Conservation (phyloP, 2,797 vertebrate genomes). For the Anableps anableps region DNA sequence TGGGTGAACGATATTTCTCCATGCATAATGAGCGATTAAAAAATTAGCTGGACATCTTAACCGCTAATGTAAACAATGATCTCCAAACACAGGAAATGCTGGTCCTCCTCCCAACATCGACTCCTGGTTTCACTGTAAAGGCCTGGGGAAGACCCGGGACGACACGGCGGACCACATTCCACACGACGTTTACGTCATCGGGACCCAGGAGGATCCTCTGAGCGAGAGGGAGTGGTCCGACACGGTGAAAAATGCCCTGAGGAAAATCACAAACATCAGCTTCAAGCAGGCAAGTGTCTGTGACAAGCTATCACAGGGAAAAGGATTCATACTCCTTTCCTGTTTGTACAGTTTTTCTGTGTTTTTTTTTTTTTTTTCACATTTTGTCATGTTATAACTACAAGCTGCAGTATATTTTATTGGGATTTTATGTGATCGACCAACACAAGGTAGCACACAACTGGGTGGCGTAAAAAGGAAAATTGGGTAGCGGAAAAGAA, state of each 20-base stretch:
- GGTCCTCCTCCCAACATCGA: slow-evolving; percentile 89
- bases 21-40: background rate
- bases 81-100: slow-evolving; percentile 84
- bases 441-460: background rate
- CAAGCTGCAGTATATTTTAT: background rate
- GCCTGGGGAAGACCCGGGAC: slow-evolving; percentile 93
- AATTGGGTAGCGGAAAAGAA: background rate
- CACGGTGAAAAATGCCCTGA: slow-evolving; percentile 85
- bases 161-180: slow-evolving; percentile 96
- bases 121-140: slow-evolving; percentile 98
- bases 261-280: slow-evolving; percentile 91
- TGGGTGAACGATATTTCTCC: slow-evolving; percentile 83
- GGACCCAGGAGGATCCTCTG: slow-evolving; percentile 94
- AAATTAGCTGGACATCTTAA: background rate
- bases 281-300: slow-evolving; percentile 88
- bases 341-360: background rate
- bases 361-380: too few relatives aligned
- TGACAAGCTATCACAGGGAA: background rate
- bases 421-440: background rate
- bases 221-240: slow-evolving; percentile 95
- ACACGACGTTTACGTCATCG: slow-evolving; percentile 96
- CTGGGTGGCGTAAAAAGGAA: too few relatives aligned
- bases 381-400: background rate
- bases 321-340: background rate
- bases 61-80: background rate